A percentile compares a stretch with the other conserved stretches of the same genome.
Evolutionary conservation across 2,888 invertebrate genomes (phyloP).

Genomic region (Nycteola revayana): DNA sequence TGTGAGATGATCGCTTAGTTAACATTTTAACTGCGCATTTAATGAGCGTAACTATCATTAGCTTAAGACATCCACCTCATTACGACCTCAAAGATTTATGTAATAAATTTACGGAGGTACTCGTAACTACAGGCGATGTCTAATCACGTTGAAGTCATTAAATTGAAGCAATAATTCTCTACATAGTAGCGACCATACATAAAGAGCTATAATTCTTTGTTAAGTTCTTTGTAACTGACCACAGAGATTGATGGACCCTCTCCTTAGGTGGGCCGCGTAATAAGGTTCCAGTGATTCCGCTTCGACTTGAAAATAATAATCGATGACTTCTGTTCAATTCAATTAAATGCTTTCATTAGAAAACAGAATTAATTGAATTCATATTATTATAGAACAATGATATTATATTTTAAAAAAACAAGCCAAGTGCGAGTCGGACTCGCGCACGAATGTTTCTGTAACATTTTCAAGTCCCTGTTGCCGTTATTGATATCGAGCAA

Average conservation of each 20-base stretch:
- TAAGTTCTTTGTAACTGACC: conserved; percentile 66
- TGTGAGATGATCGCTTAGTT: conserved; percentile 34
- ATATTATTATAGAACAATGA: no score
- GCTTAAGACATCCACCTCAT: conserved; percentile 53
- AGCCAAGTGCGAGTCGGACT: no score
- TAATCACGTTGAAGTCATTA: conserved; percentile 74
- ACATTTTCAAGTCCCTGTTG: no score
- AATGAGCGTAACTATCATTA: conserved; percentile 48
- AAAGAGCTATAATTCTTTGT: conserved; percentile 75
- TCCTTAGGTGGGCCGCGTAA: conserved; percentile 75
- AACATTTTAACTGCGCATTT: conserved; percentile 46
- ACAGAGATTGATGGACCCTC: conserved; percentile 70
- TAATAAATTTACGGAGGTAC: conserved; percentile 62
- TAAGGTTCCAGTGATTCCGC: conserved; percentile 63
- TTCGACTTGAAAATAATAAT: conserved; percentile 44
- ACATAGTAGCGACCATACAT: conserved; percentile 71
- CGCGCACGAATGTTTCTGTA: no score
- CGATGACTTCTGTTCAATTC: conserved; percentile 49
- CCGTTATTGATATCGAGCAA: no score
- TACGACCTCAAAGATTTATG: conserved; percentile 62
- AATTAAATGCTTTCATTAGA: conserved; percentile 22
- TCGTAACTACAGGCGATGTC: conserved; percentile 56
- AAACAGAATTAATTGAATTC: no score
- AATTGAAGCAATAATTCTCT: conserved; percentile 74
- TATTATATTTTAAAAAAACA: no score